phyloP scores from a whole-genome alignment of 2,113 vertebrate species.

The Reinhardtius hippoglossoides region DNA sequence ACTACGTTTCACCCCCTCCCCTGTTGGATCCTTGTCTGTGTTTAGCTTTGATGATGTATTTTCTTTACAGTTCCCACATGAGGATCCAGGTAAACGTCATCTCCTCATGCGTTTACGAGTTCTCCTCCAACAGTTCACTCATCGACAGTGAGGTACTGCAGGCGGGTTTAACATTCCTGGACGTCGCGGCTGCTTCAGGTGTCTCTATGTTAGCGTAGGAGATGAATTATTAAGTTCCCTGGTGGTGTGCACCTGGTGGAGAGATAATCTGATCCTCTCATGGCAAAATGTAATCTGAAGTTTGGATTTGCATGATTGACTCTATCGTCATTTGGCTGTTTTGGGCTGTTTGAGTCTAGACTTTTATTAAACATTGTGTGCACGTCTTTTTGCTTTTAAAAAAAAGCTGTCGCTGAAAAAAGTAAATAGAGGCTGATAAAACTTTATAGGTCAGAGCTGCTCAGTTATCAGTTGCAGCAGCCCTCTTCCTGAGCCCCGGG shows the following conservation, averaged over 20 bases:
- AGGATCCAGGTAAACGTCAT: conserved; percentile 18
- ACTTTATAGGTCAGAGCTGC: conserved; percentile 48
- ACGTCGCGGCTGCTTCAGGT: conserved; percentile 34
- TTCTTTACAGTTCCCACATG: not conserved
- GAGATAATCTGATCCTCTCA: not conserved
- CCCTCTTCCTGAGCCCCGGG: conserved; percentile 18
- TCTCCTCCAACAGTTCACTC: conserved; percentile 34
- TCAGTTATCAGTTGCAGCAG: conserved; percentile 51
- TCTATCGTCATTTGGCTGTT: not conserved
- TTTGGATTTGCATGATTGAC: not conserved
- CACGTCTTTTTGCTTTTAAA: not conserved
- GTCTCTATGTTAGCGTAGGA: conserved; percentile 14
- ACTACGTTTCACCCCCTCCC: not conserved
- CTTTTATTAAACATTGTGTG: not conserved
- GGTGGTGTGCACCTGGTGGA: conserved; percentile 18
- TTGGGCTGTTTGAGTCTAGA: not conserved
- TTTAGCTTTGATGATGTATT: conserved; percentile 3
- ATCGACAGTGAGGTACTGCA: conserved; percentile 18
- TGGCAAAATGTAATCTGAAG: not conserved
- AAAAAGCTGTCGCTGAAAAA: conserved; percentile 15
- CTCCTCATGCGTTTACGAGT: not conserved
- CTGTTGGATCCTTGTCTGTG: not conserved
- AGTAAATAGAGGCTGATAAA: conserved; percentile 61
- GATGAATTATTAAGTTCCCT: conserved; percentile 11
- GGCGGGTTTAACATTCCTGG: conserved; percentile 59